Evolutionary conservation across 2,113 vertebrate species (phyloP), one percentile per base, ranked within the genome.

Genomic region (Cinclus cinclus): DNA sequence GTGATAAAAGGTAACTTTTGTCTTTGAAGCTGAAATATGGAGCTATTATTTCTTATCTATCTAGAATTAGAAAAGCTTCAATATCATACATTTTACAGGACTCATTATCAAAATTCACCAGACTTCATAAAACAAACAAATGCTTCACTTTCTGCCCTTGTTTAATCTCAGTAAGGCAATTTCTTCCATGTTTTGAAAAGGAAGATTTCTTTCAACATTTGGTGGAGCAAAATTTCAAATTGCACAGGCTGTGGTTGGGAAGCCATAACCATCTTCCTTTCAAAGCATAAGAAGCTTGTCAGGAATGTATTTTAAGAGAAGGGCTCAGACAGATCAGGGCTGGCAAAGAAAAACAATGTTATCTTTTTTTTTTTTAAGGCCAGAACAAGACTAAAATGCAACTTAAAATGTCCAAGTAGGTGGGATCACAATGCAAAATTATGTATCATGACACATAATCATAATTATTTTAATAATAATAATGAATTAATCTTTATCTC

Each of bases 1-100:
- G 90, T 96, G 96, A 97, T 97, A 96, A 98, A 97, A 96, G 96
- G 97, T 97, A 97, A 97, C 86, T 96, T 97, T 97, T 98, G 95
- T 94, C 94, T 96, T 92, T 96, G 93, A 96, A 94, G 90, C 68
- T 98, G 96, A 97, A 98, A 97, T 95, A 94, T 76, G 60, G 96
- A 96, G 95, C 96, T 92, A 92, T 95, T 96, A 96, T 96, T 96
- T 90, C 96, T 97, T 97, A 96, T 97, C 97, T 97, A 81, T 74
- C 83, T 85, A 24, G 90, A 96, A 97, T 96, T 96, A 94, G 87
- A 93, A 96, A 97, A 95, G 84, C 95, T 95, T 95, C 63, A 20
- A 52, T 94, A 94, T 86, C 70, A 31, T 62, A 15, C 77, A 59
- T 97, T 96, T 96, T 87, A 97, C 95, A 95, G 91, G 35, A 88